Evolutionary conservation across 1,140 invertebrate genomes (phyloP).

Genomic region (Aplysia californica): DNA sequence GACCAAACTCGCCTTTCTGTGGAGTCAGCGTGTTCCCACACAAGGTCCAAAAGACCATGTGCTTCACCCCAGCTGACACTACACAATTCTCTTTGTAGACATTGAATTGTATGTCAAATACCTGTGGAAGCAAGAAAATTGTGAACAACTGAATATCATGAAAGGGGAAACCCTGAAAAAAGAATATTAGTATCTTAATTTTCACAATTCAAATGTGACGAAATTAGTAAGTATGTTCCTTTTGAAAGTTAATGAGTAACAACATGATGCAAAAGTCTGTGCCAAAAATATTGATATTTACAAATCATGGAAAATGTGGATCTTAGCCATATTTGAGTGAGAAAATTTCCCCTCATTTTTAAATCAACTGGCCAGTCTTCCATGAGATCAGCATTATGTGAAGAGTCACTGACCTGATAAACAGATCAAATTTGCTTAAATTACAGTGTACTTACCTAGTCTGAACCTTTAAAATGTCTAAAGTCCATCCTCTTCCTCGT

Average conservation of each 20-base stretch:
- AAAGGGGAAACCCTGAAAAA: constrained; percentile 4
- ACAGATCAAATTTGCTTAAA: no score
- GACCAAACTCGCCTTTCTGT: constrained; percentile 67
- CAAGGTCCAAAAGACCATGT: constrained; percentile 68
- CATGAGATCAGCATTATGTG: no score
- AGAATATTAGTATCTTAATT: neutral
- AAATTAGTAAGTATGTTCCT: neutral
- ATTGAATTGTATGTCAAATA: constrained; percentile 68
- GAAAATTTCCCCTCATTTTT: no score
- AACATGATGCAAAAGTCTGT: neutral
- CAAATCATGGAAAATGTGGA: no score
- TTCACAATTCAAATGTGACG: neutral
- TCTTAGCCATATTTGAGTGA: no score
- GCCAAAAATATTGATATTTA: neutral
- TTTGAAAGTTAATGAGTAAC: neutral
- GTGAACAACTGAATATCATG: no score
- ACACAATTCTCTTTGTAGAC: constrained; percentile 58
- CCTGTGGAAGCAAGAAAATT: no score
- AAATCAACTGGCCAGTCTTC: no score
- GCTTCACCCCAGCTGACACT: constrained; percentile 68
- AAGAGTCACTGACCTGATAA: no score
- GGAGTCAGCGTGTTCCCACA: constrained; percentile 66
- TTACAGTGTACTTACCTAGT: no score
- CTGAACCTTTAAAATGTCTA: no score
- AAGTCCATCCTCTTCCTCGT: no score